Evolutionary conservation across 2,113 vertebrate species (phyloP).

Genomic region (Clarias batrachus): DNA sequence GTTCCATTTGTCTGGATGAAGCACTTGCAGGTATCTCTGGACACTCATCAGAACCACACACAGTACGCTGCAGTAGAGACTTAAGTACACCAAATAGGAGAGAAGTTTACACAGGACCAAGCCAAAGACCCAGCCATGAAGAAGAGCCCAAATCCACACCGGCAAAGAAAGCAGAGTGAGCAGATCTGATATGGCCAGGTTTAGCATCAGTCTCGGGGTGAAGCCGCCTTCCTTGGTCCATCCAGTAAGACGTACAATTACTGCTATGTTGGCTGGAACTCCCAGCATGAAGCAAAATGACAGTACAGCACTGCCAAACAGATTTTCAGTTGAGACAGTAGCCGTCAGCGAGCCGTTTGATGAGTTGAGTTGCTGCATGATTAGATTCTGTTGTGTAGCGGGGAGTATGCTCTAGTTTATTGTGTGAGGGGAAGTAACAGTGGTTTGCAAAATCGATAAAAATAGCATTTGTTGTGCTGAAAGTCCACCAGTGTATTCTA

Average conservation of each 20-base stretch:
- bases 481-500: not conserved
- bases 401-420: not conserved
- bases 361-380: constrained; percentile 17
- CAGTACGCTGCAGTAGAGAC: constrained; percentile 58
- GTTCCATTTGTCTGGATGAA: too few relatives aligned
- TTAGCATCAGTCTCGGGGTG: too few relatives aligned
- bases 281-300: constrained; percentile 64
- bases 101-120: too few relatives aligned
- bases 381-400: not conserved
- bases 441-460: not conserved
- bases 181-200: too few relatives aligned
- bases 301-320: constrained; percentile 41
- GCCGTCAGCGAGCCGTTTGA: constrained; percentile 5
- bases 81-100: constrained; percentile 32
- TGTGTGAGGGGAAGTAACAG: not conserved
- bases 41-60: too few relatives aligned
- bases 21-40: constrained; percentile 6
- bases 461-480: not conserved
- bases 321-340: not conserved
- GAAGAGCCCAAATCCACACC: too few relatives aligned
- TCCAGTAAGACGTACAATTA: too few relatives aligned
- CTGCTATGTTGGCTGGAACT: constrained; percentile 48
- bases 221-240: too few relatives aligned
- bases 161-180: too few relatives aligned
- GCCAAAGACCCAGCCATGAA: too few relatives aligned